phyloP scores from a whole-genome alignment of 1,140 invertebrate species.

The Palaemon carinicauda region DNA sequence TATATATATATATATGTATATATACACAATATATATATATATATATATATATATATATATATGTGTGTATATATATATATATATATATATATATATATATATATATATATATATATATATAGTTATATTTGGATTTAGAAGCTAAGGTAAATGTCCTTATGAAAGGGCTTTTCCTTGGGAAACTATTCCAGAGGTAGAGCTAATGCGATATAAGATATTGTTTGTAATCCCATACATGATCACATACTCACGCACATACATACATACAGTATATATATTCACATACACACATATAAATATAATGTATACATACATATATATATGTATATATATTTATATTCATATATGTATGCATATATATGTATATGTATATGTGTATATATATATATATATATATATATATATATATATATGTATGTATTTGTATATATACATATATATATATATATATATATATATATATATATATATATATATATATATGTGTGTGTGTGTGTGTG shows the following conservation, averaged over 20 bases:
- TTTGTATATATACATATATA: neutral
- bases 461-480: neutral
- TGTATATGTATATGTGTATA: slow-evolving; percentile 7
- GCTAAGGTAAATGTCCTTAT: too few species aligned
- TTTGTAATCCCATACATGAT: too few species aligned
- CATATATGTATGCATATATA: neutral
- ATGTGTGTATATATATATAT: too few species aligned
- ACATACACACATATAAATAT: neutral
- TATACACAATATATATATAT: neutral
- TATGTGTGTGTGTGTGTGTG: neutral
- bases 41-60: neutral
- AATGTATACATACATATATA: too few species aligned
- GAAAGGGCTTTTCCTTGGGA: too few species aligned
- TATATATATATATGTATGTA: neutral
- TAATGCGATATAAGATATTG: too few species aligned
- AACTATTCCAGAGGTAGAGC: too few species aligned
- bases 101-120: neutral
- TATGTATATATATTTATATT: neutral
- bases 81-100: neutral
- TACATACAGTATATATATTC: too few species aligned
- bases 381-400: slow-evolving; percentile 18
- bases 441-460: neutral
- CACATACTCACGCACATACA: too few species aligned
- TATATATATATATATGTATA: neutral
- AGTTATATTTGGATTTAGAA: neutral